These are phyloP conservation scores for Trichosurus vulpecula DNA, from an alignment of 2,797 vertebrate species.

Conservation along the genomic window DNA sequence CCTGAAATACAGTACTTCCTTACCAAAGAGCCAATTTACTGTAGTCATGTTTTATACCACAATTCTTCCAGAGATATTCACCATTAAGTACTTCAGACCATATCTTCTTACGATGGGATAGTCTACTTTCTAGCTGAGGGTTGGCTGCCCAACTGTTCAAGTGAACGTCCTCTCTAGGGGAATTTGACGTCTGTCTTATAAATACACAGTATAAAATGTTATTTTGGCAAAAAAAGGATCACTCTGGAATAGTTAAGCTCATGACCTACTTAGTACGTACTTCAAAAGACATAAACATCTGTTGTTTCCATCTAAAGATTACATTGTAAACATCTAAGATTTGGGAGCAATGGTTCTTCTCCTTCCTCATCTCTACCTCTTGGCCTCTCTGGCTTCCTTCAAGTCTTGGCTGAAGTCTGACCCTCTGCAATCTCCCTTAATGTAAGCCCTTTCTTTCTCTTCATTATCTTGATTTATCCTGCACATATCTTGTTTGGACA, in stretches of 20 bases:
- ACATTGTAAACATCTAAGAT: not conserved
- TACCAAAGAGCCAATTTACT: not conserved
- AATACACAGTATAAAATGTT: slow-evolving; percentile 27
- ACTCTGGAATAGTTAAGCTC: slow-evolving; percentile 12
- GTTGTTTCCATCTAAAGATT: not conserved
- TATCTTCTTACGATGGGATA: slow-evolving; percentile 3
- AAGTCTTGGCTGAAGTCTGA: not conserved
- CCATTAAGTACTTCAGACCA: not conserved
- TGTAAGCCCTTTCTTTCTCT: not conserved
- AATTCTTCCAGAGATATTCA: not conserved
- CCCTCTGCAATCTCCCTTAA: not conserved
- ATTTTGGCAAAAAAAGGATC: slow-evolving; percentile 25
- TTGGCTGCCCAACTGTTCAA: not conserved
- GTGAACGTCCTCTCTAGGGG: slow-evolving; percentile 11
- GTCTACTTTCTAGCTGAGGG: not conserved
- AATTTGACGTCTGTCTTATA: not conserved
- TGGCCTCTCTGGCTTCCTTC: not conserved
- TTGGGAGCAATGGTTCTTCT: not conserved
- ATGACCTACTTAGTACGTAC: slow-evolving; percentile 1
- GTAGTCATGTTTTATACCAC: not conserved
- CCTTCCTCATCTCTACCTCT: not conserved
- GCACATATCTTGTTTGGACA: not conserved
- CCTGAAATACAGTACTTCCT: not conserved
- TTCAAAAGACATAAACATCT: not conserved
- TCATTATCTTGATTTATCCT: not conserved